Evolutionary conservation across 2,888 invertebrate species (phyloP).

Genomic region (Acleris literana): DNA sequence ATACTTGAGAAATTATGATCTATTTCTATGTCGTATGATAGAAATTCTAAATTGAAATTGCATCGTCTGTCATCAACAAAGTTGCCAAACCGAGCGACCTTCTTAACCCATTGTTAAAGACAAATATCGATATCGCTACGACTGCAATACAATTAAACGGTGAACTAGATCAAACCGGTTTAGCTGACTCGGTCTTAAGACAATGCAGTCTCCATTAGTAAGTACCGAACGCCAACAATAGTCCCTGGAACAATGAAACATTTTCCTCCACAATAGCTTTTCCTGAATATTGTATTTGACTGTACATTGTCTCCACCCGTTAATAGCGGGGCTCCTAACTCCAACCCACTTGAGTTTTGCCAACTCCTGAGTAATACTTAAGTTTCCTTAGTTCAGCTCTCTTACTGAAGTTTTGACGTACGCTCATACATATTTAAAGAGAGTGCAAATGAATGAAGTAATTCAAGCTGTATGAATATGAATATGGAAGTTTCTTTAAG

Average conservation of each 20-base stretch:
- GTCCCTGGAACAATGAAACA: conserved; percentile 71
- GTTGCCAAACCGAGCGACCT: conserved; percentile 7
- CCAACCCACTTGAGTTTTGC: conserved; percentile 59
- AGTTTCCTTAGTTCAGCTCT: conserved; percentile 47
- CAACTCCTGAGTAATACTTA: conserved; percentile 57
- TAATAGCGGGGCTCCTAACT: conserved; percentile 62
- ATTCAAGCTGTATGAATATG: conserved; percentile 42
- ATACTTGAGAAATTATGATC: not conserved
- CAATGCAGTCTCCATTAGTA: conserved; percentile 78
- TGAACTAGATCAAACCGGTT: conserved; percentile 51
- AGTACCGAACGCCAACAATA: conserved; percentile 71
- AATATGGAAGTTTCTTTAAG: conserved; percentile 34
- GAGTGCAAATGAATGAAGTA: conserved; percentile 56
- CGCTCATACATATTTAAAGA: conserved; percentile 68
- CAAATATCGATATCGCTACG: conserved; percentile 17
- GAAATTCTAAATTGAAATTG: not conserved
- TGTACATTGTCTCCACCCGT: conserved; percentile 64
- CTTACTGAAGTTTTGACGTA: conserved; percentile 58
- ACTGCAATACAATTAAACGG: conserved; percentile 48
- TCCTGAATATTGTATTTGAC: conserved; percentile 79
- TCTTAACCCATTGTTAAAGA: conserved; percentile 2
- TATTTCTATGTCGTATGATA: too few species aligned
- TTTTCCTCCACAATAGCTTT: conserved; percentile 75
- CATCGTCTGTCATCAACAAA: conserved; percentile 2
- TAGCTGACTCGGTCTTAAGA: conserved; percentile 63